Evolutionary conservation across 2,113 vertebrate species (phyloP), one percentile per base, ranked within the genome.

Genomic region (Hippocampus barbouri): DNA sequence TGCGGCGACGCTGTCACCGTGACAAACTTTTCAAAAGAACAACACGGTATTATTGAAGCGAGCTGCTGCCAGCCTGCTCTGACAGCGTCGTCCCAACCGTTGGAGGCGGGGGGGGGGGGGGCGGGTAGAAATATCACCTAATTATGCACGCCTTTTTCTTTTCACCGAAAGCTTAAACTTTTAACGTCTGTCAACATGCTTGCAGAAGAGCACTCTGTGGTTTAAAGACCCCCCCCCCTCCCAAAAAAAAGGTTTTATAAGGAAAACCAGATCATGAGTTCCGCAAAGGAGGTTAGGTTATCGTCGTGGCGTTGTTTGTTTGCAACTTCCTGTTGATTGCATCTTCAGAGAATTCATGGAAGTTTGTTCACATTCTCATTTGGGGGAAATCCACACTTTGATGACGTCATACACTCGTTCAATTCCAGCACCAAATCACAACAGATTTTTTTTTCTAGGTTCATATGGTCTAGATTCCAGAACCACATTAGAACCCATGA

Each of bases 1-100:
- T 86, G 41, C 81, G 81, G 88, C 88, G 91, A 92, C 80, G 89
- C 88, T 92, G 92, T 92, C 91, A 91, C 79, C 68, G 84, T 91
- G 91, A 92, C 90, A 90, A 92, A 91, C 91, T 91, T 92, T 90
- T 91, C 87, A 93, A 93, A 92, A 90, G 89, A 88, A 87, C 86
- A 88, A 69, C 68, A 69, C 68, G 85, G 87, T 34, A 75, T 79
- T 81, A 85, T 86, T 90, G 89, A 90, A 90, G 87, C 82, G 86
- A 81, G 86, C 85, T 83, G 82, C 82, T 85, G 81, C 80, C 53
- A 89, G 89, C 78, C 86, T 79, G n/a, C 66, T 72, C 83, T 84
- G 83, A 79, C 83, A 87, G 79, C 82, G 83, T 88, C 89, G 82
- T 87, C 88, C 88, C 87, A 79, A 86, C 85, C 86, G 81, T 88